Evolutionary conservation across 2,888 invertebrate genomes (phyloP), one percentile per base, ranked within the genome.

Genomic region (Sylvicola cinctus): DNA sequence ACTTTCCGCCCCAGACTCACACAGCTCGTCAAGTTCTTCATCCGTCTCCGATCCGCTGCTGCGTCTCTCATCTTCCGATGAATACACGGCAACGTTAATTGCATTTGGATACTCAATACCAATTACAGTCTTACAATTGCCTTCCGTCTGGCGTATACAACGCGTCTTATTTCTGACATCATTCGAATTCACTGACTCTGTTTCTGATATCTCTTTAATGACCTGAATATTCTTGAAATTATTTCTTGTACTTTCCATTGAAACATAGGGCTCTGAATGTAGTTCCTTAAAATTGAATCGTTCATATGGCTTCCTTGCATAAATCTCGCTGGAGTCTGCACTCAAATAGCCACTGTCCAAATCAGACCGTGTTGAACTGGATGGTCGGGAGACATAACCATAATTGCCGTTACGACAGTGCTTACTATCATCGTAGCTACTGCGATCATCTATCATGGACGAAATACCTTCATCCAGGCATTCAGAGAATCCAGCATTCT

Each of bases 1-100:
- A 58, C 83, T 84, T 51, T 84, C 84, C 3, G 78, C 84, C 2
- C 84, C 84, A 16, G 83, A 84, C 58, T 84, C 84, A 58, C 83
- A 81, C 40, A 78, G 69, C 7, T 76, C 83, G 49, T 81, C 81
- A n/a, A 74, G 76, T 49, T 80, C 80, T 40, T 79, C 81, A 40
- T 41, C 41, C 13, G 39, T 38, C 32, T 42, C 38, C 36, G 44
- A 37, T 32, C 36, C 38, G 20, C 40, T 37, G 31, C 39, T 42
- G 27, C 41, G 38, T 29, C 38, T 38, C 13, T 40, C 37, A 20
- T 41, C 42, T 7, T 37, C 38, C 2, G 43, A 43, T 20, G 42
- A 44, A 32, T 44, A 43, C 10, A 43, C 39, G 30, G 39, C 38
- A 4, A 40, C 40, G 16, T 41, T 34, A 7, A 41, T 35, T 7